Evolutionary conservation across 2,888 invertebrate genomes (phyloP), one percentile per base, ranked within the genome.

Genomic region (Drosophila testacea): DNA sequence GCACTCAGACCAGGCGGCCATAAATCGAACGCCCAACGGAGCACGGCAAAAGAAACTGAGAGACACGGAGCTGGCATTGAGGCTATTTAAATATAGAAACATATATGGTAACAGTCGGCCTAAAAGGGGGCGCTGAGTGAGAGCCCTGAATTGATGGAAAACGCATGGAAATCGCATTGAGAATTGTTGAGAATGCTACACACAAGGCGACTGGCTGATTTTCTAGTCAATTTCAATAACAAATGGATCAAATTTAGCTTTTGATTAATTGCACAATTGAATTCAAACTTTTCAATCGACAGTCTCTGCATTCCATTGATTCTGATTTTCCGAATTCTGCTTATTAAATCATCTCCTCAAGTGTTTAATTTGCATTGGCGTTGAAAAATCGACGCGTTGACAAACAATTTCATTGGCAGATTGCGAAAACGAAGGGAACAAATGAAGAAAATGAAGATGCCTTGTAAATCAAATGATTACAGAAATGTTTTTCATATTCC

Each of bases 351-450:
- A 81, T 81, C 65, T 48, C 39, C 28, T 56, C 36, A 32, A 70
- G 56, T 69, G 39, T 51, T 69, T 69, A 46, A 78, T 79, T 85
- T 69, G 50, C 60, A 56, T 7, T n/a, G 44, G 48, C 68, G 67
- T 68, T 70, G 72, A 73, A 55, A 73, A 82, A 79, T 66, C 62
- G 56, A 59, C 22, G 81, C 84, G 83, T 83, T 83, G 83, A 83
- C 83, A 86, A 80, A 86, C 83, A 77, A 69, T 80, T 80, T 83
- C 83, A 86, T 83, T 83, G 63, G 77, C 83, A 48, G 87, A 77
- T 73, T 82, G 83, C 83, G 65, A 73, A 81, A 74, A 60, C 39
- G 22, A 48, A 39, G 22, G 9, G 9, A 16, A 9, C 30, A 44
- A 36, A 32, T 30, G 6, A 48, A 16, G 39, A 50, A 59, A 61